Evolutionary conservation across 1,140 invertebrate species (phyloP).

Genomic region (Anoplophora glabripennis): DNA sequence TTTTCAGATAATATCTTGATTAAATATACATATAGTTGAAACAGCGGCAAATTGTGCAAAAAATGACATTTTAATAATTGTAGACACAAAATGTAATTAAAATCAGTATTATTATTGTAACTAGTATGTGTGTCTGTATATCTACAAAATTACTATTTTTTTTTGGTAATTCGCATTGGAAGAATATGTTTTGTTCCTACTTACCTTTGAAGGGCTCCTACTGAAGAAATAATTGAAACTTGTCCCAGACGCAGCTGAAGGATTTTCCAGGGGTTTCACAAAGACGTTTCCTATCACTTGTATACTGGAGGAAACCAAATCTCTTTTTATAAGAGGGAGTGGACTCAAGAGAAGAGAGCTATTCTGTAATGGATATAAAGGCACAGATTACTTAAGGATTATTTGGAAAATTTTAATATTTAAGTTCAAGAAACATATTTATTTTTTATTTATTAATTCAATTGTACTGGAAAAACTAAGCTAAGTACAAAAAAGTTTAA

Average conservation of each 20-base stretch:
- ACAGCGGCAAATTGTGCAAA: too few species aligned
- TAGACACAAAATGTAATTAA: too few species aligned
- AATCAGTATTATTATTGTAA: background rate
- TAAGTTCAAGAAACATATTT: background rate
- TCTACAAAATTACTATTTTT: too few species aligned
- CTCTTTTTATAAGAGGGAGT: conserved; percentile 56
- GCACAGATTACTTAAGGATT: background rate
- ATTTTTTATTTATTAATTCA: background rate
- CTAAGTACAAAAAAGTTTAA: too few species aligned
- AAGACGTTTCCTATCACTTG: conserved; percentile 58
- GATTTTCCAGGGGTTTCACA: conserved; percentile 56
- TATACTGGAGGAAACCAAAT: conserved; percentile 33
- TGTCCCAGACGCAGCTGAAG: conserved; percentile 52
- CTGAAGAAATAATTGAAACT: conserved; percentile 83
- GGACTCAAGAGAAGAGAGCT: conserved; percentile 67
- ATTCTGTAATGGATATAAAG: conserved; percentile 21
- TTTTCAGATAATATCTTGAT: too few species aligned
- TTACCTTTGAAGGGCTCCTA: conserved; percentile 85
- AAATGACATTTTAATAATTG: too few species aligned
- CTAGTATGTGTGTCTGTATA: background rate
- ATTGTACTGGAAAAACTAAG: background rate
- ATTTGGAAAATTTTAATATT: background rate
- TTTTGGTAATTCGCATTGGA: background rate
- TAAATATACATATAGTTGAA: too few species aligned
- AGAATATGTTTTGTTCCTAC: conserved; percentile 7